phyloP scores from a whole-genome alignment of 1,140 invertebrate species.

The Teleogryllus occipitalis region DNA sequence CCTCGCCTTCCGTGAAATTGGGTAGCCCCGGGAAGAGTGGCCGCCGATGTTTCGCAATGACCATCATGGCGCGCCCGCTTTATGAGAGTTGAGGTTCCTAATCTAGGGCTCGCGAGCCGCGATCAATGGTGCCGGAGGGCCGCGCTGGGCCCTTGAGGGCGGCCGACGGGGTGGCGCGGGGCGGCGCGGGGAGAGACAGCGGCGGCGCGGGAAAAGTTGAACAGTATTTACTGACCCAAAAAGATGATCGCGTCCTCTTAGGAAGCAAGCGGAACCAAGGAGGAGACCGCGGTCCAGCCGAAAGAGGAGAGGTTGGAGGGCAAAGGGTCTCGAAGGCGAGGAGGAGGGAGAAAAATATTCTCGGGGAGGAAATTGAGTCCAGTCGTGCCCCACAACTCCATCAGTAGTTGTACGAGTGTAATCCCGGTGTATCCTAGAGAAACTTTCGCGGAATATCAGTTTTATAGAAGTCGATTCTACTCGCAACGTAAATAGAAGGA shows the following conservation, averaged over 20 bases:
- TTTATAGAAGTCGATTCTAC: no score
- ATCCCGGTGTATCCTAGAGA: neutral
- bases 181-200: neutral
- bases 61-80: neutral
- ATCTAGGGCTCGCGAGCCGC: neutral
- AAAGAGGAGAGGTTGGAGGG: neutral
- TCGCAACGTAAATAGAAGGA: no score
- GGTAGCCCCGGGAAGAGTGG: neutral
- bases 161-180: no score
- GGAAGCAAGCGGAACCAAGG: neutral
- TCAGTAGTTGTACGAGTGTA: neutral
- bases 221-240: neutral
- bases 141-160: neutral
- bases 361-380: neutral
- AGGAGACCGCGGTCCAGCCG: neutral
- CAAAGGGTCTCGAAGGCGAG: no score
- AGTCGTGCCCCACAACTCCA: neutral
- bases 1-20: constrained; percentile 9
- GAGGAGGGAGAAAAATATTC: neutral
- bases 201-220: neutral
- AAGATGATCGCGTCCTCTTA: neutral
- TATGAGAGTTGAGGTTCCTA: neutral
- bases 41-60: constrained; percentile 3
- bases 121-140: neutral
- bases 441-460: no score